phyloP scores from a whole-genome alignment of 2,113 vertebrate genomes.

The Oreocharis arfaki region DNA sequence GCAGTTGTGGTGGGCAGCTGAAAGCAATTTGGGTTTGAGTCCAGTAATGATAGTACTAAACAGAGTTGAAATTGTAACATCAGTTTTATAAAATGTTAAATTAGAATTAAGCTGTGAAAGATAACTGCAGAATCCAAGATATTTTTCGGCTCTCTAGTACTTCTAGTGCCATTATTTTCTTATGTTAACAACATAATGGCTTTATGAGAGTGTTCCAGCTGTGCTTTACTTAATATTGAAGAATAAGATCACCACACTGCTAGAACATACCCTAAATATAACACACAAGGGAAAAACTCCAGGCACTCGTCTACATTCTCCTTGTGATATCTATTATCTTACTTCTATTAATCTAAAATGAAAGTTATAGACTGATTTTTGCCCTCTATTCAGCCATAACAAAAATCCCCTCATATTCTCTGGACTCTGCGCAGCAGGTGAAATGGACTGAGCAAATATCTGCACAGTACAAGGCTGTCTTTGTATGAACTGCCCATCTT shows the following conservation, averaged over 20 bases:
- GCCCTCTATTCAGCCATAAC: background rate
- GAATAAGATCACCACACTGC: background rate
- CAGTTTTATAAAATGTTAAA: conserved; percentile 59
- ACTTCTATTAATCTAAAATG: background rate
- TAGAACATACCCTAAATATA: conserved; percentile 33
- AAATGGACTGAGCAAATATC: background rate
- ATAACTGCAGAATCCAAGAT: conserved; percentile 9
- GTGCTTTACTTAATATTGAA: conserved; percentile 43
- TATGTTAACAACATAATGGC: background rate
- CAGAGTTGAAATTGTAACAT: conserved; percentile 39
- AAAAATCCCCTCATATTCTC: background rate
- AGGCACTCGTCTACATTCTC: background rate
- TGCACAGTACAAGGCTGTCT: background rate
- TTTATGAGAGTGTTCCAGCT: conserved; percentile 46
- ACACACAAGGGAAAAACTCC: background rate
- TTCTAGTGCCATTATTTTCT: conserved; percentile 34
- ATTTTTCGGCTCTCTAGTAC: background rate
- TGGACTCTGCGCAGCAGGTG: background rate
- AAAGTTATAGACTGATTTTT: background rate
- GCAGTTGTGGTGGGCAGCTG: conserved; percentile 62
- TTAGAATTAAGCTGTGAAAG: conserved; percentile 45
- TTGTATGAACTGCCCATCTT: background rate
- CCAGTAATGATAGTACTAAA: conserved; percentile 64
- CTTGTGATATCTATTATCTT: background rate
- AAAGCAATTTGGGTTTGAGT: conserved; percentile 68